Percentiles rank a stretch among this genome's conserved stretches.
Conservation (phyloP, 2,113 vertebrate genomes). For the Ceyx cyanopectus region DNA sequence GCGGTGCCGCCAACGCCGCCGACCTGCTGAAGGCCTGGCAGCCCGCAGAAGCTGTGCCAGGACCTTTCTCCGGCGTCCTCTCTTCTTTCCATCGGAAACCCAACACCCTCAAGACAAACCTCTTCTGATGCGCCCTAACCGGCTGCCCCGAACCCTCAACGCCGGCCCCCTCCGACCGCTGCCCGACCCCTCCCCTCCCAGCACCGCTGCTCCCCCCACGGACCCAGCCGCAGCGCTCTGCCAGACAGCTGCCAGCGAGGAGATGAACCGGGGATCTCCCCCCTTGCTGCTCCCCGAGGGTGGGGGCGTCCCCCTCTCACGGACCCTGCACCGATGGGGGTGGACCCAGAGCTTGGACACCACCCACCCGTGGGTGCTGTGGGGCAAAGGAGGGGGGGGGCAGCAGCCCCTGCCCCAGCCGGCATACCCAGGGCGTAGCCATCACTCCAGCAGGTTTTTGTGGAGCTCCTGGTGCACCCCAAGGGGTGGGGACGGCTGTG, state of each 20-base stretch:
- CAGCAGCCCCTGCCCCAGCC: not conserved
- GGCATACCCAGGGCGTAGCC: not conserved
- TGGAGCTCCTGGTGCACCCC: not conserved
- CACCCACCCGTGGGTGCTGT: not conserved
- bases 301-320: not conserved
- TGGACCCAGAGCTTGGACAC: not conserved
- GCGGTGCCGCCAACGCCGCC: constrained; percentile 78
- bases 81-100: constrained; percentile 96
- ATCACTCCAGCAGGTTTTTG: not conserved
- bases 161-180: not conserved
- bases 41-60: constrained; percentile 89
- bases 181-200: not conserved
- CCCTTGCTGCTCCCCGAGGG: not conserved
- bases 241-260: not conserved
- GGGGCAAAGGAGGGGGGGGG: not conserved
- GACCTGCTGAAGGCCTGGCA: constrained; percentile 96
- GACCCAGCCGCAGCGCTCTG: not conserved
- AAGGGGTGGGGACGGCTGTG: not conserved
- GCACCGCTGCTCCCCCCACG: not conserved
- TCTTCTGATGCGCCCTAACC: constrained; percentile 83
- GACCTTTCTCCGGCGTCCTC: constrained; percentile 93
- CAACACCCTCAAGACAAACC: constrained; percentile 89
- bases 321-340: not conserved
- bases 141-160: not conserved
- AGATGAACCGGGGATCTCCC: not conserved